These are phyloP conservation scores for Aphidius gifuensis DNA, from an alignment of 1,140 invertebrate species.

Conservation along the genomic window DNA sequence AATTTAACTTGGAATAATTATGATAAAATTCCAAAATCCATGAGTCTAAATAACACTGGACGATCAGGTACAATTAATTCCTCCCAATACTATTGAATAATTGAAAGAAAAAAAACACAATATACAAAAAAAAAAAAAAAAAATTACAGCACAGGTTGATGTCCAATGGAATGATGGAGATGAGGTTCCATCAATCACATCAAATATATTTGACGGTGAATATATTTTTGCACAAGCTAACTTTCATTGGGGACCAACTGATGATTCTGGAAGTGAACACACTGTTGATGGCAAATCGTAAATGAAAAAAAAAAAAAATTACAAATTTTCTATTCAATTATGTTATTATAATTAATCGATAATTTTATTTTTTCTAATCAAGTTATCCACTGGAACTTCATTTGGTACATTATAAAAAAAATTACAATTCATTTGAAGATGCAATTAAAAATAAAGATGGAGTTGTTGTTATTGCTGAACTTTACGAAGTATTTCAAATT, in stretches of 20 bases:
- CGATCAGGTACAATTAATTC: background rate
- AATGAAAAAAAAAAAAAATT: no score
- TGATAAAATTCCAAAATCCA: background rate
- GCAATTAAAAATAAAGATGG: conserved; percentile 43
- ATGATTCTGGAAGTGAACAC: conserved; percentile 80
- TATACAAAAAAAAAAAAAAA: background rate
- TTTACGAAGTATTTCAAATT: conserved; percentile 32
- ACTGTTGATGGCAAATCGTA: conserved; percentile 61
- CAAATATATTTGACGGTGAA: conserved; percentile 3
- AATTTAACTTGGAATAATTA: background rate
- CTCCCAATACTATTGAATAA: background rate
- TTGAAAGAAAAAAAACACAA: background rate
- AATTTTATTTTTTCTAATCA: no score
- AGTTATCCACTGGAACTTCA: conserved; percentile 49
- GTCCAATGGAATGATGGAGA: background rate
- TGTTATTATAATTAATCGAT: no score
- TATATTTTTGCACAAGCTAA: conserved; percentile 17
- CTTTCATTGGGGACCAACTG: conserved; percentile 32
- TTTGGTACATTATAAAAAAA: conserved; percentile 44
- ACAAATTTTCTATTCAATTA: no score
- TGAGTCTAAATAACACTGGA: background rate
- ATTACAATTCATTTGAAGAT: conserved; percentile 36
- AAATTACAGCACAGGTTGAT: background rate
- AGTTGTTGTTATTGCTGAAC: conserved; percentile 40
- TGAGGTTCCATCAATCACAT: conserved; percentile 5